phyloP scores from a whole-genome alignment of 92 coral and sea anemone genomes.

The Chrysogorgia sp. region DNA sequence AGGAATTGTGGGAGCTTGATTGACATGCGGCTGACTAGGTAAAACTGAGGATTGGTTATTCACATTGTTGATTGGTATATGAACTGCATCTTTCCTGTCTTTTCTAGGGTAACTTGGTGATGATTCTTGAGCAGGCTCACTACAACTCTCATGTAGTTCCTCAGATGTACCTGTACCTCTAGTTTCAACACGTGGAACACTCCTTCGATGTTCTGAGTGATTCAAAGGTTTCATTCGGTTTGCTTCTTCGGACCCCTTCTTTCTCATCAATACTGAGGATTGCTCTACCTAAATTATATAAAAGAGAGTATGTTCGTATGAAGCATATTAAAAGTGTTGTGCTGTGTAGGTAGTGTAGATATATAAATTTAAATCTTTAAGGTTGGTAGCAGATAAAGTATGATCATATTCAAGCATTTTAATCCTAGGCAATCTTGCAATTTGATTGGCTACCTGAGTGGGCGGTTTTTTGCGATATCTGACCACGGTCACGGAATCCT shows the following conservation, averaged over 20 bases:
- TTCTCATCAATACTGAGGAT: not conserved
- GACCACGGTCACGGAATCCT: no score
- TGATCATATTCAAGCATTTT: no score
- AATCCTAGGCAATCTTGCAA: no score
- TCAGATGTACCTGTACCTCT: not conserved
- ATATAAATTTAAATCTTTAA: no score
- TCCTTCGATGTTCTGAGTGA: not conserved
- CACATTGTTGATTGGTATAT: not conserved
- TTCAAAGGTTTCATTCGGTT: not conserved
- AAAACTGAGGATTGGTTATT: not conserved
- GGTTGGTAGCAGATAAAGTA: no score
- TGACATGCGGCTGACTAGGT: not conserved
- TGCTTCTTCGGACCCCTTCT: not conserved
- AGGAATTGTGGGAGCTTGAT: constrained; percentile 16
- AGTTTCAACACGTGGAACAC: not conserved
- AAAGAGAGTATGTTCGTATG: no score
- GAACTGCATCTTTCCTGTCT: no score
- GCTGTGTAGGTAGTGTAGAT: no score
- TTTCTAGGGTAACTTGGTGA: not conserved
- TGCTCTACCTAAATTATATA: not conserved
- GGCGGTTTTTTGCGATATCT: no score
- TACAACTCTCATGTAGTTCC: not conserved
- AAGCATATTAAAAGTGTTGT: no score
- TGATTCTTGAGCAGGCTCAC: not conserved
- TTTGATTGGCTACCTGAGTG: no score